phyloP scores from a whole-genome alignment of 2,888 invertebrate genomes.

The Rotaria magnacalcarata region DNA sequence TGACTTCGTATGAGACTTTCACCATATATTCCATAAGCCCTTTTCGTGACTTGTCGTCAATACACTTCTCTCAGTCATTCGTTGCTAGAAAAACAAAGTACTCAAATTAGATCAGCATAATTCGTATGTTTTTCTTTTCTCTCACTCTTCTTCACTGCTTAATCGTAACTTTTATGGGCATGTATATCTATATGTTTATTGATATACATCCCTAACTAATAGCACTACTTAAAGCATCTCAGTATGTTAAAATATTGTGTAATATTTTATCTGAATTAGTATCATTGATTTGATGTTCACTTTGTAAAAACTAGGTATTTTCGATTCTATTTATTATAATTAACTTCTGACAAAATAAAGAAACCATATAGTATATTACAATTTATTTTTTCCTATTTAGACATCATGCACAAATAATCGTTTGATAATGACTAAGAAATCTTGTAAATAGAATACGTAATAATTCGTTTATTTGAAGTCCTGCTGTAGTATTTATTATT shows the following conservation, averaged over 20 bases:
- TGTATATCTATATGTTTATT: too few relatives aligned
- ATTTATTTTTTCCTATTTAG: not conserved
- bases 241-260: not conserved
- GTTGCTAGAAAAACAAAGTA: not conserved
- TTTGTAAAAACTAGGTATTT: not conserved
- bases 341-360: not conserved
- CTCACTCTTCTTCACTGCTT: too few relatives aligned
- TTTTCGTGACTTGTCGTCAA: not conserved
- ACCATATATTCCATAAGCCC: not conserved
- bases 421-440: not conserved
- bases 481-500: not conserved
- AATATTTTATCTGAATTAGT: not conserved
- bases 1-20: not conserved
- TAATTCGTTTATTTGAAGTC: not conserved
- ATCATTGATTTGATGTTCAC: not conserved
- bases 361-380: not conserved
- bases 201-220: too few relatives aligned
- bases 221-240: not conserved
- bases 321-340: not conserved
- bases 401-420: not conserved
- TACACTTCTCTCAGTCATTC: not conserved
- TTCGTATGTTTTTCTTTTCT: too few relatives aligned
- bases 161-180: too few relatives aligned
- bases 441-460: not conserved
- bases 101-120: too few relatives aligned